phyloP scores from a whole-genome alignment of 2,797 vertebrate species.

The Capromys pilorides region DNA sequence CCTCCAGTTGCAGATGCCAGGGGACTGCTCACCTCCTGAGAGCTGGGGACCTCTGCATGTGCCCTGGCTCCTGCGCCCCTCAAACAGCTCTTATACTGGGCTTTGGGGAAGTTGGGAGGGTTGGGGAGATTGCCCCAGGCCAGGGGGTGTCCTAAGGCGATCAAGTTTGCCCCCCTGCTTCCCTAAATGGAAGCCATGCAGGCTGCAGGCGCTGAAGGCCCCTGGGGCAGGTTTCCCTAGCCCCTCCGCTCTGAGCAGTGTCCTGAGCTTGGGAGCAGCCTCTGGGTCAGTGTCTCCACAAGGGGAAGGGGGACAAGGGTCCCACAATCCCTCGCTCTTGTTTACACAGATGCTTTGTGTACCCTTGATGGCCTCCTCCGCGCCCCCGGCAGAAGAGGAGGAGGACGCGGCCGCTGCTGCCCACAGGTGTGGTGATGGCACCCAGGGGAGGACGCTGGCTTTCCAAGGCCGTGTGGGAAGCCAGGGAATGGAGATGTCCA shows the following conservation, averaged over 20 bases:
- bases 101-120: conserved; percentile 54
- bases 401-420: fast-evolving
- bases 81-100: conserved; percentile 45
- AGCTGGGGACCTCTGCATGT: background rate
- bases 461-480: background rate
- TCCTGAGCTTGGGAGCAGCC: background rate
- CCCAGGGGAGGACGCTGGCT: background rate
- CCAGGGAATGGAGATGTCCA: background rate
- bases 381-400: background rate
- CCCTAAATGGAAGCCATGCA: background rate
- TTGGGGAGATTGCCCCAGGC: conserved; percentile 55
- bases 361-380: too few species aligned
- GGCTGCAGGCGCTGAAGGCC: background rate
- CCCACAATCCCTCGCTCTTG: fast-evolving
- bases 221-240: fast-evolving
- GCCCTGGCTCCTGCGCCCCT: background rate
- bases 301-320: fast-evolving
- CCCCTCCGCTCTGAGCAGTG: background rate
- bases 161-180: background rate
- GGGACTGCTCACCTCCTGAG: background rate
- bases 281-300: background rate
- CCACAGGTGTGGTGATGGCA: background rate
- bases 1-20: fast-evolving
- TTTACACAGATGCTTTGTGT: background rate
- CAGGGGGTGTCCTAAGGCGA: background rate